Evolutionary conservation across 2,888 invertebrate genomes (phyloP).

Genomic region (Pseudoips prasinana): DNA sequence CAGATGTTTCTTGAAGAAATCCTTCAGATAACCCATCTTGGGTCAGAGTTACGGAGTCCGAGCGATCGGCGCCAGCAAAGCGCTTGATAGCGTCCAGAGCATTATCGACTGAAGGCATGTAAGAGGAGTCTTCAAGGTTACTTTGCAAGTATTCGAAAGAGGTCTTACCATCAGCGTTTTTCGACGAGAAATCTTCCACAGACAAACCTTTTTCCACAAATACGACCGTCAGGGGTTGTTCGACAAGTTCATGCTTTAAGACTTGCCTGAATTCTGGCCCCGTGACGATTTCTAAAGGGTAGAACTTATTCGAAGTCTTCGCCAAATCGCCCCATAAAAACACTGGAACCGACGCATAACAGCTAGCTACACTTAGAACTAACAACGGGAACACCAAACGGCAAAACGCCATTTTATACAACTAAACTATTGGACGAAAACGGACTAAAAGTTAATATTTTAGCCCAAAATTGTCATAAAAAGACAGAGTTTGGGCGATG

Average conservation of each 20-base stretch:
- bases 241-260: constrained; percentile 55
- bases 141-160: constrained; percentile 62
- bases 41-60: constrained; percentile 59
- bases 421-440: constrained; percentile 61
- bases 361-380: constrained; percentile 61
- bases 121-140: constrained; percentile 61
- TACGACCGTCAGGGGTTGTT: constrained; percentile 68
- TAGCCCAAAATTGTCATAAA: constrained; percentile 61
- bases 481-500: constrained; percentile 62
- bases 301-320: constrained; percentile 41
- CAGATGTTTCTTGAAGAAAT: constrained; percentile 42
- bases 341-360: constrained; percentile 77
- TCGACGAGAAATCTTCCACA: constrained; percentile 81
- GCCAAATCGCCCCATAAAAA: constrained; percentile 80
- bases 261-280: constrained; percentile 55
- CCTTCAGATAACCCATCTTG: constrained; percentile 61
- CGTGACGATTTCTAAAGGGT: constrained; percentile 54
- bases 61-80: constrained; percentile 60
- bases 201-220: constrained; percentile 80
- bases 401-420: constrained; percentile 69
- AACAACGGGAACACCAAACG: constrained; percentile 65
- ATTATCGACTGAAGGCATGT: constrained; percentile 84
- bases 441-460: constrained; percentile 57
- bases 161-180: constrained; percentile 61
- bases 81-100: constrained; percentile 80